A percentile compares a stretch with the other conserved stretches of the same genome.
These are phyloP conservation scores for Emmelina monodactyla DNA, from an alignment of 2,888 invertebrate species.

Conservation along the genomic window DNA sequence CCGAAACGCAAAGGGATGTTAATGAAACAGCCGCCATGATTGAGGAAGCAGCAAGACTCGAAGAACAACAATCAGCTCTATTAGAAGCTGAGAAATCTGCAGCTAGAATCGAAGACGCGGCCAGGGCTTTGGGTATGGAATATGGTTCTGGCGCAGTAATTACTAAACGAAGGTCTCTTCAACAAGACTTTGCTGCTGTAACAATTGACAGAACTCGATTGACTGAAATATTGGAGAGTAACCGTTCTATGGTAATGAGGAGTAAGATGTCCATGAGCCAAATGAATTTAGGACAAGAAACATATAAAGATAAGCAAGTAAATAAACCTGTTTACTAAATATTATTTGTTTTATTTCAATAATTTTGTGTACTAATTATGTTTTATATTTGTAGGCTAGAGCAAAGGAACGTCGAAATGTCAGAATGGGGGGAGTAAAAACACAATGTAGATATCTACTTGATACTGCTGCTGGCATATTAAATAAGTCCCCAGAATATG, in stretches of 20 bases:
- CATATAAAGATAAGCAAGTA: slow-evolving; percentile 62
- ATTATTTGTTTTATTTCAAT: too few species aligned
- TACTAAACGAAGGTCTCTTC: background rate
- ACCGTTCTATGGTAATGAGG: slow-evolving; percentile 42
- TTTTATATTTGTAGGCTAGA: slow-evolving; percentile 54
- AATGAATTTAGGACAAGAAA: slow-evolving; percentile 43
- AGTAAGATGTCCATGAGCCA: slow-evolving; percentile 51
- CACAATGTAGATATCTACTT: slow-evolving; percentile 71
- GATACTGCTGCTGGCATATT: slow-evolving; percentile 70
- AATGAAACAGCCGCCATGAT: too few species aligned
- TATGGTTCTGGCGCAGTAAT: background rate
- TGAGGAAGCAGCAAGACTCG: too few species aligned
- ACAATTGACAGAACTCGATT: slow-evolving; percentile 46
- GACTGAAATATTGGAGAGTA: slow-evolving; percentile 49
- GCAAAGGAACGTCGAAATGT: slow-evolving; percentile 68
- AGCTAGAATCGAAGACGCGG: background rate
- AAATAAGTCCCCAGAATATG: slow-evolving; percentile 56
- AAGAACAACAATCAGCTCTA: too few species aligned
- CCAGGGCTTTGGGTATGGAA: background rate
- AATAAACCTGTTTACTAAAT: slow-evolving; percentile 27
- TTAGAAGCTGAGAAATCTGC: too few species aligned
- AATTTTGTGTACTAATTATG: slow-evolving; percentile 9
- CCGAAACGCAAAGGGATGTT: too few species aligned
- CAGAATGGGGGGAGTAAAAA: slow-evolving; percentile 48
- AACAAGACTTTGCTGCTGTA: slow-evolving; percentile 22